Base-by-base conservation (phyloP, 2,113 vertebrate genomes). In the Meleagris gallopavo region DNA sequence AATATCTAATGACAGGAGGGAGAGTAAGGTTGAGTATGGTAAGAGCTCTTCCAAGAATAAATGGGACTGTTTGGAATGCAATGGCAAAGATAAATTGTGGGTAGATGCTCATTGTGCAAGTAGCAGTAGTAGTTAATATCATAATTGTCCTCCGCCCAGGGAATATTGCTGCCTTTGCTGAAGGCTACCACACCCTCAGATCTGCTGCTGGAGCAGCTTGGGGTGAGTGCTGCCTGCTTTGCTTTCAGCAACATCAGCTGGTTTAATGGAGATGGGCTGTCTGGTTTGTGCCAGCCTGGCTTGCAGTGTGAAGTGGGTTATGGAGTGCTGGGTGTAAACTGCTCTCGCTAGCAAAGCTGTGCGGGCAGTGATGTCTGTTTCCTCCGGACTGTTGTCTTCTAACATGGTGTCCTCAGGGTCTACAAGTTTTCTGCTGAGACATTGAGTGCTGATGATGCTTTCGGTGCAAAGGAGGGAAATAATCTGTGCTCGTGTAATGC, bases 171-270 rank as follows among this genome's bases (percentile, higher is more conserved):
- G 40, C 41, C 43, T 65, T 69, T 61, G 92, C 90, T 80, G 61
- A 18, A 84, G 94, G 93, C 85, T 82, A 94, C 94, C 95, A 76
- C 93, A 85, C 95, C 92, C 41, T 87, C 13, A 12, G 29, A 62
- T 43, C 14, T 91, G 93, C 87, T 93, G 89, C 50, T 17, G 13
- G 89, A 92, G 93, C 93, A 60, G 70, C 78, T 90, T 17, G 62
- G 77, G 80, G 73, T 36, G 66, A 70, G 55, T 1, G 60, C 13
- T 67, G 60, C 60, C 41, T 38, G 29, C 40, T 83, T 32, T 55
- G 46, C 46, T 45, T 90, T 73, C 83, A 88, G 95, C 91, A 50
- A 77, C 74, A 81, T 95, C 94, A 95, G 91, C 94, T 69, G 71
- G 25, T 89, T 92, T 82, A 6, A 3, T 61, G 41, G 38, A 32